phyloP scores from a whole-genome alignment of 2,113 vertebrate genomes.

The Grallaria varia region DNA sequence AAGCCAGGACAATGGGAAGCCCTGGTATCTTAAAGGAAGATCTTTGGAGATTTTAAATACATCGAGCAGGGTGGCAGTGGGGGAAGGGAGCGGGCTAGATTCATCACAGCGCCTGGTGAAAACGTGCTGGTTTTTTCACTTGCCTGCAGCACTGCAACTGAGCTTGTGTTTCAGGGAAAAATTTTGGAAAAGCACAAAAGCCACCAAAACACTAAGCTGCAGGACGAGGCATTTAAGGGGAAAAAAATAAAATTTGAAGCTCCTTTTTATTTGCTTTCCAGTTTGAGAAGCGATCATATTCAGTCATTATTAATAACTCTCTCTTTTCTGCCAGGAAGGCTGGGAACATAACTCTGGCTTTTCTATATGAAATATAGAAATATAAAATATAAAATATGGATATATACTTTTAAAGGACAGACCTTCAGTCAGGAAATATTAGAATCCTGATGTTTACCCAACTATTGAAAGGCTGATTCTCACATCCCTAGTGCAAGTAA shows the following conservation, averaged over 20 bases:
- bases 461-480: background rate
- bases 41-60: slow-evolving; percentile 36
- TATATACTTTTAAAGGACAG: background rate
- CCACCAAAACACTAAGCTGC: background rate
- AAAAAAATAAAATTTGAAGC: background rate
- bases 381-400: background rate
- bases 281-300: background rate
- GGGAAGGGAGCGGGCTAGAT: background rate
- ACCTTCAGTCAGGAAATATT: background rate
- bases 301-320: background rate
- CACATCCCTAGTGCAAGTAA: background rate
- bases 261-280: background rate
- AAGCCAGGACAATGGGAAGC: slow-evolving; percentile 48
- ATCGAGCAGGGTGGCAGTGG: background rate
- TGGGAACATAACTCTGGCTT: background rate
- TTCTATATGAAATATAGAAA: background rate
- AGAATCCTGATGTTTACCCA: background rate
- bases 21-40: slow-evolving; percentile 41
- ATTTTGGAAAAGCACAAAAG: background rate
- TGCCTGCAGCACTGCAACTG: background rate
- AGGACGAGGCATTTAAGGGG: background rate
- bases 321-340: background rate
- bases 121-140: background rate
- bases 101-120: background rate
- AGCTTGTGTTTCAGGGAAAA: background rate